Conservation (phyloP, 2,113 vertebrate genomes). For the Poecile atricapillus region DNA sequence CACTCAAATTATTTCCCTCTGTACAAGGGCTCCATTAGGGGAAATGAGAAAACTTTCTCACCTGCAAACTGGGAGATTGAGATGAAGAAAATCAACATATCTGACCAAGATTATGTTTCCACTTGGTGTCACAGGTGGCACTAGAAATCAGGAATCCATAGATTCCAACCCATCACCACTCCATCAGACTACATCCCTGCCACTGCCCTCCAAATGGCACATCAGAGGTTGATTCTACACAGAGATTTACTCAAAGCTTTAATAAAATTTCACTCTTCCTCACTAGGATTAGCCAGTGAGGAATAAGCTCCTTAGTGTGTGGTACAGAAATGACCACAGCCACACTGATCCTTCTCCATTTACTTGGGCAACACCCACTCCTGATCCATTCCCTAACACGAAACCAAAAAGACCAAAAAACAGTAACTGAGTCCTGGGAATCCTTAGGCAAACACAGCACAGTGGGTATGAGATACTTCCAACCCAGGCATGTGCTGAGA, state of each 20-base stretch:
- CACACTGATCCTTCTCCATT: neutral
- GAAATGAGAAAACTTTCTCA: neutral
- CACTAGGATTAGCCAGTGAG: neutral
- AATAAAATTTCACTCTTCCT: neutral
- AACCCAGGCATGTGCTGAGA: neutral
- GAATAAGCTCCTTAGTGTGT: neutral
- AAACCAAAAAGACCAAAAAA: neutral
- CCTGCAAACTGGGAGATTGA: neutral
- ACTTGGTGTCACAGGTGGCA: neutral
- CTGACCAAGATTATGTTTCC: neutral
- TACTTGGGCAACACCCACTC: neutral
- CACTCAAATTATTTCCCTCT: neutral
- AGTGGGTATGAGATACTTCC: neutral
- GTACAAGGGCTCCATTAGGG: neutral
- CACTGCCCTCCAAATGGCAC: neutral
- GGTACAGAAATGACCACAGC: neutral
- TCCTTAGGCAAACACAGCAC: neutral
- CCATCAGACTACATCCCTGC: fast-evolving
- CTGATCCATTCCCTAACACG: neutral
- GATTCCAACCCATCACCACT: neutral
- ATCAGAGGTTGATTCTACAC: neutral
- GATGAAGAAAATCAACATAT: neutral
- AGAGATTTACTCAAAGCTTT: neutral
- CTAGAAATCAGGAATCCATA: neutral
- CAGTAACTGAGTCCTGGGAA: neutral